Evolutionary conservation across 2,113 vertebrate genomes (phyloP), one percentile per base, ranked within the genome.

Genomic region (Girardinichthys multiradiatus): DNA sequence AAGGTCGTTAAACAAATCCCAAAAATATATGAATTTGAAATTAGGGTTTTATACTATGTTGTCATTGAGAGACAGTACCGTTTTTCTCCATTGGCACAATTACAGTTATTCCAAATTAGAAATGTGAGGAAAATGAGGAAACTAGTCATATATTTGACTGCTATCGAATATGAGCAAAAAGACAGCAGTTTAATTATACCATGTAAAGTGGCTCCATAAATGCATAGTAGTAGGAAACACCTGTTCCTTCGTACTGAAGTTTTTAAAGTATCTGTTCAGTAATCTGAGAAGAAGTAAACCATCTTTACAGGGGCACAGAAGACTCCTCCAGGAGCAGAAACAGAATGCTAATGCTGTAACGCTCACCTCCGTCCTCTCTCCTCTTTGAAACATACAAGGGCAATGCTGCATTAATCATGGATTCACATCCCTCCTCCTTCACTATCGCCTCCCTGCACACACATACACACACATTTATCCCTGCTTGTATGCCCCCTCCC

Each of bases 331-430:
- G 88, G 70, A 86, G 76, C 85, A 79, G 88, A 60, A 76, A 75
- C 86, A 72, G 93, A 94, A 94, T 94, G 85, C 89, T 93, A 94
- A 94, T 94, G 90, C 76, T 57, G 83, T 62, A 66, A 77, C 80
- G 70, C 75, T 84, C 81, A 90, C 89, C 92, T 89, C 86, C 66
- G 30, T 89, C 89, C 82, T 75, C 75, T 85, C 84, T 80, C 83
- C 80, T 82, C 80, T 83, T 77, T 80, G 82, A 90, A 92, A 93
- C 87, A 93, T 84, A 86, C 91, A 94, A 94, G 94, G 93, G 89
- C 93, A 91, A 90, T 68, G 84, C 88, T 80, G 94, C 91, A 94
- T 94, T 93, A 93, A 94, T 94, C 91, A 90, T 83, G 72, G 80
- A 79, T 79, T 84, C 84, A 82, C 82, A 79, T 79, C 80, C 71